Percentiles rank a stretch among this genome's conserved stretches.
Conservation (phyloP, 2,888 invertebrate species). For the Ariolimax columbianus region DNA sequence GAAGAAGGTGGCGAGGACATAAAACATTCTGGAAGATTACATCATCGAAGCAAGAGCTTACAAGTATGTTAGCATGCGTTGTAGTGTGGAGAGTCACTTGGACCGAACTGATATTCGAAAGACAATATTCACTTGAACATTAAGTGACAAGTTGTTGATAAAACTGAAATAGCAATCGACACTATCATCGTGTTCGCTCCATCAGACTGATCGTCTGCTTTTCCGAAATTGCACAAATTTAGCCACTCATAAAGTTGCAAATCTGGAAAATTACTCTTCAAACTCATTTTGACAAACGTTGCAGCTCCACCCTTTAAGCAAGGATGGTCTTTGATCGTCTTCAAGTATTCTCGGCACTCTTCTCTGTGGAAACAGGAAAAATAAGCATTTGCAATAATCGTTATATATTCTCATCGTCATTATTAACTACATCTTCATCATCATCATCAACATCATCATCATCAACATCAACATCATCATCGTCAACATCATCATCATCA, state of each 20-base stretch:
- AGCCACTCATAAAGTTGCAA: neutral
- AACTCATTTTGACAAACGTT: neutral
- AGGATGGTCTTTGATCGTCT: neutral
- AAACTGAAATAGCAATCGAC: neutral
- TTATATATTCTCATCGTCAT: too few species aligned
- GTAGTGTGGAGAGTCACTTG: too few species aligned
- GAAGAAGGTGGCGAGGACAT: too few species aligned
- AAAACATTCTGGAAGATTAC: too few species aligned
- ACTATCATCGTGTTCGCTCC: neutral
- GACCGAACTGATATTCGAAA: too few species aligned
- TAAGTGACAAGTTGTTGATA: neutral
- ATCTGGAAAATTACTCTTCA: neutral
- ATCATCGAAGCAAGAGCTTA: too few species aligned
- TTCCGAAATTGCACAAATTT: neutral
- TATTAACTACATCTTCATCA: too few species aligned
- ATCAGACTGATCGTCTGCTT: neutral
- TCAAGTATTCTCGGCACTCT: conserved; percentile 2
- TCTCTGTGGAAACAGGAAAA: neutral
- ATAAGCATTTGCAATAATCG: too few species aligned
- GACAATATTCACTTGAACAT: neutral
- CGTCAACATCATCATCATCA: too few species aligned
- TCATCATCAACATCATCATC: too few species aligned
- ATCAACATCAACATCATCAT: too few species aligned
- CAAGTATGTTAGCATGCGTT: too few species aligned
- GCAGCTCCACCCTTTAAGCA: conserved; percentile 2